These are phyloP conservation scores for Brachionichthys hirsutus DNA, from an alignment of 2,113 vertebrate species.

Conservation along the genomic window DNA sequence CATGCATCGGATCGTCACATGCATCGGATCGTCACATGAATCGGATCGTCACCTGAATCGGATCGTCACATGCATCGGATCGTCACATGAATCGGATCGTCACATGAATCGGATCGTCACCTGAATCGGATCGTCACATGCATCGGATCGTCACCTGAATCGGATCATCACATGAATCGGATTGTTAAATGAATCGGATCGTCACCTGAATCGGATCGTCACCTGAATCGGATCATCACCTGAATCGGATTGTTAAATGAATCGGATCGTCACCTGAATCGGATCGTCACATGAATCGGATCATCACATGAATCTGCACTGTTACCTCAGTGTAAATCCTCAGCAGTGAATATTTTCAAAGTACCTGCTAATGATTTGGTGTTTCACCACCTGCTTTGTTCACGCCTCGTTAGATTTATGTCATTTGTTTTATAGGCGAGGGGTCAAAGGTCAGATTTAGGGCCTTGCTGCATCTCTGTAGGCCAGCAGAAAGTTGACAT, in stretches of 20 bases:
- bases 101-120: not conserved
- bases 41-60: not conserved
- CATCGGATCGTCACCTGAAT: not conserved
- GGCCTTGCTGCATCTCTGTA: slow-evolving; percentile 21
- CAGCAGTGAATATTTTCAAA: slow-evolving; percentile 57
- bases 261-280: not conserved
- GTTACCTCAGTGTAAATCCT: slow-evolving; percentile 54
- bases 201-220: not conserved
- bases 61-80: not conserved
- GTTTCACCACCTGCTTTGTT: slow-evolving; percentile 58
- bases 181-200: not conserved
- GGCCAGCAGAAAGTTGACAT: slow-evolving; percentile 29
- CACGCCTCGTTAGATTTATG: slow-evolving; percentile 42
- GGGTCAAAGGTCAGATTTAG: slow-evolving; percentile 43
- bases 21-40: not conserved
- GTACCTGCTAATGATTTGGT: slow-evolving; percentile 47
- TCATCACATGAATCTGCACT: slow-evolving; percentile 34
- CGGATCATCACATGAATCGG: not conserved
- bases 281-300: not conserved
- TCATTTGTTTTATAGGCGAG: slow-evolving; percentile 30
- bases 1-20: not conserved
- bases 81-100: not conserved
- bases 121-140: not conserved
- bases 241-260: not conserved
- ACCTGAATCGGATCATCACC: not conserved